A percentile compares a stretch with the other conserved stretches of the same genome.
Evolutionary conservation across 2,113 vertebrate species (phyloP).

Genomic region (Macaca fascicularis): T2T-MFA8v1.1 NC_088380.1:97477501-97478000

Average conservation of each 20-base stretch:
- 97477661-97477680: neutral
- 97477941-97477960: neutral
- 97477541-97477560: conserved; percentile 37
- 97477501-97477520: neutral
- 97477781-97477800: neutral
- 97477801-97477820: neutral
- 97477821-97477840: too few species aligned
- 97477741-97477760: neutral
- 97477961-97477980: neutral
- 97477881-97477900: neutral
- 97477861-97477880: neutral
- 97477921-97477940: neutral
- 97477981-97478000: neutral
- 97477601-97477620: neutral
- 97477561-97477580: neutral
- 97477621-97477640: neutral
- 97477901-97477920: neutral
- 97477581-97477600: neutral
- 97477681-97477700: neutral
- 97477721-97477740: neutral
- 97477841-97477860: neutral
- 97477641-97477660: neutral
- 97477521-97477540: neutral
- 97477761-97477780: neutral
- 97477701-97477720: neutral